These are phyloP conservation scores for Candoia aspera DNA, from an alignment of 2,113 vertebrate genomes.

Conservation along the genomic window DNA sequence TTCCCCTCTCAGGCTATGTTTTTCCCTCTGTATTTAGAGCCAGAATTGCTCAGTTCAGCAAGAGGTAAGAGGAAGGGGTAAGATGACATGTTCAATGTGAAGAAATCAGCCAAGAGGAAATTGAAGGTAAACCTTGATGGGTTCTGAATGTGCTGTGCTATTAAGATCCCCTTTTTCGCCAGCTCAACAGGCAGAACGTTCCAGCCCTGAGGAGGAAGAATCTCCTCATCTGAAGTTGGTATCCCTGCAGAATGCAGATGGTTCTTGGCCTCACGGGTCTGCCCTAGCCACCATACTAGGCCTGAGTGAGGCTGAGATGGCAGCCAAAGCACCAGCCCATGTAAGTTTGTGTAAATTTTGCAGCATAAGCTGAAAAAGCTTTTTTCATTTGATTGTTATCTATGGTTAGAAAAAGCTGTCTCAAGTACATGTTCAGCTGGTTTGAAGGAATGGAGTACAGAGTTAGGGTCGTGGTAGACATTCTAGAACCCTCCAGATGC, in stretches of 20 bases:
- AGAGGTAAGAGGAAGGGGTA: background rate
- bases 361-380: no score
- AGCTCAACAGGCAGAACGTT: background rate
- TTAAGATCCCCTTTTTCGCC: background rate
- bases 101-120: background rate
- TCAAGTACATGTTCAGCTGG: background rate
- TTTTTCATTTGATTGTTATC: background rate
- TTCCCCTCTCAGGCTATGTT: background rate
- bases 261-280: conserved; percentile 73
- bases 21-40: background rate
- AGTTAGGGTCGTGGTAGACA: no score
- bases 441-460: background rate
- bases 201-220: background rate
- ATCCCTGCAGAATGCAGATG: conserved; percentile 77
- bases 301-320: conserved; percentile 61
- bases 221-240: conserved; percentile 71
- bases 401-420: background rate
- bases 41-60: background rate
- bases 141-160: background rate
- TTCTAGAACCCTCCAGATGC: background rate
- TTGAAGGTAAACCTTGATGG: background rate
- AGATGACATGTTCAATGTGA: background rate
- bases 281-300: conserved; percentile 65
- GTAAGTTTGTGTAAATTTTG: background rate
- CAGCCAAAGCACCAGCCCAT: conserved; percentile 47